Evolutionary conservation across 1,140 invertebrate species (phyloP).

Genomic region (Lysiphlebus fabarum): DNA sequence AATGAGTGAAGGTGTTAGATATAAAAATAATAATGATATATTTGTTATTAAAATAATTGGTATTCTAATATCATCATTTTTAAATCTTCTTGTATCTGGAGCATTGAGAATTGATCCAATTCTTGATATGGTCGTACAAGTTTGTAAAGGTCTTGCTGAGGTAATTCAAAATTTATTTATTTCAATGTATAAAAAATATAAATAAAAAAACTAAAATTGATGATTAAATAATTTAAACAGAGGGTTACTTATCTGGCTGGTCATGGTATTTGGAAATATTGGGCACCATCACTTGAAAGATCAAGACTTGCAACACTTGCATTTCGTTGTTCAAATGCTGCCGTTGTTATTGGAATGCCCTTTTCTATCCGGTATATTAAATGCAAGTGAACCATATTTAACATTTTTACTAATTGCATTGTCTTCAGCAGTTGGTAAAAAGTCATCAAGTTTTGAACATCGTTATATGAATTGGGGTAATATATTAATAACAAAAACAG

Average conservation of each 20-base stretch:
- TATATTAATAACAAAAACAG: conserved; percentile 68
- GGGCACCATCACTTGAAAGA: conserved; percentile 96
- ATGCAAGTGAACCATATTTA: conserved; percentile 67
- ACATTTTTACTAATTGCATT: conserved; percentile 71
- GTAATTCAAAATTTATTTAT: conserved; percentile 58
- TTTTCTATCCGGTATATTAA: conserved; percentile 86
- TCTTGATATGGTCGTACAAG: conserved; percentile 82
- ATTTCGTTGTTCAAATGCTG: conserved; percentile 98
- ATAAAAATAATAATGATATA: conserved; percentile 47
- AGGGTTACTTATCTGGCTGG: conserved; percentile 99
- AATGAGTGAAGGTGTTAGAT: conserved; percentile 84
- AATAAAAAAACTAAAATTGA: conserved; percentile 72
- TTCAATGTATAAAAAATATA: conserved; percentile 1
- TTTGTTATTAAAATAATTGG: conserved; percentile 91
- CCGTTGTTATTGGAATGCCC: conserved; percentile 82
- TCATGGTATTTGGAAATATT: conserved; percentile 98
- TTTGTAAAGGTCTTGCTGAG: conserved; percentile 95
- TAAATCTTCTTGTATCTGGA: conserved; percentile 91
- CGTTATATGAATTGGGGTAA: conserved; percentile 93
- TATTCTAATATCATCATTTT: conserved; percentile 81
- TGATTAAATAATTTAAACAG: conserved; percentile 56
- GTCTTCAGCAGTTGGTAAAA: conserved; percentile 79
- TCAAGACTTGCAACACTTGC: conserved; percentile 94
- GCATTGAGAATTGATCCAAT: conserved; percentile 76
- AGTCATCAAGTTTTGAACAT: conserved; percentile 83